Conservation (phyloP, 2,113 vertebrate species). For the Ochotona princeps region DNA sequence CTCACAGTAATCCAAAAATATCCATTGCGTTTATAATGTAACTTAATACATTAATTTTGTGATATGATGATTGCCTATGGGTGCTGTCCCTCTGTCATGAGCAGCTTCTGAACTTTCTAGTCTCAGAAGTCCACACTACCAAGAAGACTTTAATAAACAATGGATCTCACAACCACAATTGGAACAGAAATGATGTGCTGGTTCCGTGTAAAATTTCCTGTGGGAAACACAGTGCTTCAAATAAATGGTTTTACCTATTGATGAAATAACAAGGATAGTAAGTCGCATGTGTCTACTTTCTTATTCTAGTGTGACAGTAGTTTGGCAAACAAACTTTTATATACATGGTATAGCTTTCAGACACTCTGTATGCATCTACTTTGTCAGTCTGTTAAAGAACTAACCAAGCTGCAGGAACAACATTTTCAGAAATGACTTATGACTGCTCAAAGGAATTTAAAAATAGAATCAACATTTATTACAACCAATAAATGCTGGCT, state of each 20-base stretch:
- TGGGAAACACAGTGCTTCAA: background rate
- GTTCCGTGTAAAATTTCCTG: background rate
- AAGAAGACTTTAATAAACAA: background rate
- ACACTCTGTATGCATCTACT: too few relatives aligned
- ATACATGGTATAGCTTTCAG: too few relatives aligned
- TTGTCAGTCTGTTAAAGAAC: too few relatives aligned
- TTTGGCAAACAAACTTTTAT: background rate
- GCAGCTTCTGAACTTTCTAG: too few relatives aligned
- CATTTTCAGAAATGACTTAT: background rate
- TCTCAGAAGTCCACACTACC: too few relatives aligned
- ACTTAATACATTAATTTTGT: conserved; percentile 98
- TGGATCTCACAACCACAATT: conserved; percentile 32
- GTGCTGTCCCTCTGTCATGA: too few relatives aligned
- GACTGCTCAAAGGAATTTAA: background rate
- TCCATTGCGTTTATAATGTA: conserved; percentile 96
- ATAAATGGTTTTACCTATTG: background rate
- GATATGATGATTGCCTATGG: too few relatives aligned
- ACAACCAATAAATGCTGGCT: background rate
- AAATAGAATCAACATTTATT: background rate
- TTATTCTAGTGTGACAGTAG: background rate
- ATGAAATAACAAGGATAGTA: background rate
- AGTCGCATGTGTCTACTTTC: background rate
- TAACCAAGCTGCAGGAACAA: background rate
- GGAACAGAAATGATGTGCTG: background rate
- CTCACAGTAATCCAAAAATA: conserved; percentile 97